phyloP scores from a whole-genome alignment of 2,113 vertebrate genomes.

The Mus pahari region DNA sequence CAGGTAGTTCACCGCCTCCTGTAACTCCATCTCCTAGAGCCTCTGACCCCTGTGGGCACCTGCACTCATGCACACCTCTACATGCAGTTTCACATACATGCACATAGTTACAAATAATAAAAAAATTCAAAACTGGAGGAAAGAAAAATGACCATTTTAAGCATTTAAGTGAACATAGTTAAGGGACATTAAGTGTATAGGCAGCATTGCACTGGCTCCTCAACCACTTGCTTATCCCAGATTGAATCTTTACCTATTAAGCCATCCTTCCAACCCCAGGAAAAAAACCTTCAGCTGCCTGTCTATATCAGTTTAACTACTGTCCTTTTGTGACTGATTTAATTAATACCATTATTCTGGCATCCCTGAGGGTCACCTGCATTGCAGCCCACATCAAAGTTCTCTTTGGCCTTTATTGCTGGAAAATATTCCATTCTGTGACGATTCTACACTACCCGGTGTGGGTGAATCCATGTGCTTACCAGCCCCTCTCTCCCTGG shows the following conservation, averaged over 20 bases:
- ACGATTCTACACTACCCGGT: neutral
- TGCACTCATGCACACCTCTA: neutral
- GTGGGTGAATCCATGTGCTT: neutral
- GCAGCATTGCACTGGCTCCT: neutral
- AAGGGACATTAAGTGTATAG: neutral
- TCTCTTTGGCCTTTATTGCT: neutral
- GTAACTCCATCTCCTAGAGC: neutral
- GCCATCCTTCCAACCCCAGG: rapidly evolving
- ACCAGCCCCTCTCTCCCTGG: rapidly evolving
- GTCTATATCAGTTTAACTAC: no score
- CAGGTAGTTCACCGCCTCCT: neutral
- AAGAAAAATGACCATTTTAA: neutral
- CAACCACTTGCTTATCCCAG: neutral
- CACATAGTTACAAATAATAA: neutral
- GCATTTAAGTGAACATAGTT: neutral
- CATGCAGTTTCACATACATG: neutral
- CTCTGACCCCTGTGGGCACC: neutral
- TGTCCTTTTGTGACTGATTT: neutral
- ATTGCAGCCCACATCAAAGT: neutral
- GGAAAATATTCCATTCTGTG: neutral
- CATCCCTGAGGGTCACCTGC: neutral
- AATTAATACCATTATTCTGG: neutral
- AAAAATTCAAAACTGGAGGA: no score
- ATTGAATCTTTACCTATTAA: neutral
- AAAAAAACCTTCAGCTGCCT: neutral